Evolutionary conservation across 23 tunicate genomes (phyloP), one percentile per base, ranked within the genome.

Genomic region (Styela clava): DNA sequence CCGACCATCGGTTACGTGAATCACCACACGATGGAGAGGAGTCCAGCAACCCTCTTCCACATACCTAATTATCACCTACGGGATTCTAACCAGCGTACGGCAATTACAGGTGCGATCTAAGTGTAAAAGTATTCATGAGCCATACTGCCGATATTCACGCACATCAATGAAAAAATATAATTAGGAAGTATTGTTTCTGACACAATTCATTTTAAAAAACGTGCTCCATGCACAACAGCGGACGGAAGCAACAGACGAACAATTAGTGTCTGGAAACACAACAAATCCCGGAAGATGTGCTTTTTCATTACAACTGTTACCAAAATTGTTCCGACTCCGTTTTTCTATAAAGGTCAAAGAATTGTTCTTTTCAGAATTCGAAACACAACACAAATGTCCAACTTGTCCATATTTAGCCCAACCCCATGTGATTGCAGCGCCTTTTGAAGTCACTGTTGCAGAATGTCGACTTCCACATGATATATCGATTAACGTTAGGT

Each of bases 381-480:
- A 18, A 36, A 29, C n/a, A 24, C 92, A 87, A 52, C 88, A 87
- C 28, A 25, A 29, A 1, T 87, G 92, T 2, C 92, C 88, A 2
- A 92, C 79, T 70, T 92, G 97, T 30, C 97, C 97, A 44, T 92
- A 92, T 74, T 83, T 83, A 9, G 62, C 88, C 91, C 97, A 86
- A 30, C 97, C 97, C 97, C 97, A 91, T 9, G 97, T 74, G 30
- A 92, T 31, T 51, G 78, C 73, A 2, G 64, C 37, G 1, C 97
- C 97, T 16, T 63, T 7, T 33, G 82, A 73, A 27, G 83, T 44
- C 68, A 84, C 83, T 30, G 85, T 92, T 22, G 79, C 88, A 33
- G 86, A 69, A 37, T 92, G 97, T 23, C 97, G 74, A 35, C 85
- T 34, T 2, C 97, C 97, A 69, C 92, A 87, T 2, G 89, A 76